Evolutionary conservation across 2,113 vertebrate genomes (phyloP), one percentile per base, ranked within the genome.

Genomic region (Saccopteryx leptura): DNA sequence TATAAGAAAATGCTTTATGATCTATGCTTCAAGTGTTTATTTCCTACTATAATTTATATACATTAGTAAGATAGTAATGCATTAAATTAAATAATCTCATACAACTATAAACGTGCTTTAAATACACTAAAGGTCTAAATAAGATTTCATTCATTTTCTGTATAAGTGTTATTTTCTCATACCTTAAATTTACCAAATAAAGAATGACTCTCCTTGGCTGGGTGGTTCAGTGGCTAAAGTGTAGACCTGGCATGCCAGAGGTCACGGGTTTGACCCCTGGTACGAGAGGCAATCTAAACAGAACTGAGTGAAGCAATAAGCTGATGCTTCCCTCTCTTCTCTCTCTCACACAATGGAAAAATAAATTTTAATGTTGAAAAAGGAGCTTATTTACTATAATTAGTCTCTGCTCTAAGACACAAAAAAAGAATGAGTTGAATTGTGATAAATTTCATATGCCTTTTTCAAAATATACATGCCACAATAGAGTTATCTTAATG

Each of bases 81-180:
- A 82, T 50, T 84, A 88, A 69, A 85, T 60, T 86, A 90, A 74
- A 46, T 78, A 46, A 72, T 50, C 7, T 75, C 3, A 52, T 61
- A 82, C 89, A 68, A 91, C 39, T 90, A 4, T 85, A 92, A 93
- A 63, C 88, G 28, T 93, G 58, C 54, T 96, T 92, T 96, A 89
- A 96, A 88, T 5, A 79, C 2, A 90, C 21, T 78, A 7, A 84
- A 88, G 65, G 28, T 85, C 56, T 88, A 86, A 96, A 91, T 66
- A 75, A 82, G 13, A 21, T 91, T 94, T 89, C 58, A 82, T 28
- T 96, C 21, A 95, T 82, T 95, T 94, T 92, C 61, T 93, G 33
- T 81, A 23, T 82, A 80, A 88, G 63, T 69, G 13, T 79, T 56
- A 80, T 93, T 95, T 96, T 94, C 39, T 63, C 24, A 61, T 50